Evolutionary conservation across 2,888 invertebrate genomes (phyloP).

Genomic region (Dryococelus australis): DNA sequence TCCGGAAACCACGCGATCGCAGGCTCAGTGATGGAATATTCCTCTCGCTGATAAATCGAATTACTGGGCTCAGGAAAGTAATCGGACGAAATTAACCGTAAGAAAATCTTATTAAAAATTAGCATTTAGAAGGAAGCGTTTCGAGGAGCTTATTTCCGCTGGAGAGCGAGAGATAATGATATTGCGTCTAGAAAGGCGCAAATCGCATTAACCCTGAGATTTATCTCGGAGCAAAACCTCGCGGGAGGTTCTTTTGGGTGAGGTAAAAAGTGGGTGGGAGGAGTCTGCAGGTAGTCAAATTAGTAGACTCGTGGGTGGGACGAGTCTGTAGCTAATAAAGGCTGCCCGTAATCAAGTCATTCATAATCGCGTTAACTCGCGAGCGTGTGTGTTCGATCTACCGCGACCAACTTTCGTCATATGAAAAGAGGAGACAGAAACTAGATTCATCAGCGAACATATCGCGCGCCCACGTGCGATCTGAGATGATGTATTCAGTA

Average conservation of each 20-base stretch:
- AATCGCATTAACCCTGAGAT: neutral
- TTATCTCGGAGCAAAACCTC: neutral
- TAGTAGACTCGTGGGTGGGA: too few relatives aligned
- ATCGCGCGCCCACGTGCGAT: too few relatives aligned
- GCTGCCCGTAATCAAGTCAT: constrained; percentile 83
- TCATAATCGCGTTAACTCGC: constrained; percentile 83
- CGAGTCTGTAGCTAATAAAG: neutral
- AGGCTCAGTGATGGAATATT: neutral
- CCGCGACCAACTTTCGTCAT: too few relatives aligned
- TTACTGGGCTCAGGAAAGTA: neutral
- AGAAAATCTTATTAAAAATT: neutral
- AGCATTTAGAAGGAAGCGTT: neutral
- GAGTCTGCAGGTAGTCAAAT: too few relatives aligned
- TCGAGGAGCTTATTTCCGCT: neutral
- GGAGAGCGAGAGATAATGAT: neutral
- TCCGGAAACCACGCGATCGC: neutral
- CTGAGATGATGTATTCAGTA: too few relatives aligned
- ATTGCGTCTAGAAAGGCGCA: neutral
- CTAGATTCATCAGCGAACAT: too few relatives aligned
- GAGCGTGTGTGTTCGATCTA: constrained; percentile 56
- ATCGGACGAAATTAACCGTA: neutral
- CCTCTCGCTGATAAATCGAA: neutral
- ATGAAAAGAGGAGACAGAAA: too few relatives aligned
- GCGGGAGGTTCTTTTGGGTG: neutral
- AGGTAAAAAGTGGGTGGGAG: neutral